These are phyloP conservation scores for Cryptus armator DNA, from an alignment of 2,888 invertebrate genomes.

Conservation along the genomic window DNA sequence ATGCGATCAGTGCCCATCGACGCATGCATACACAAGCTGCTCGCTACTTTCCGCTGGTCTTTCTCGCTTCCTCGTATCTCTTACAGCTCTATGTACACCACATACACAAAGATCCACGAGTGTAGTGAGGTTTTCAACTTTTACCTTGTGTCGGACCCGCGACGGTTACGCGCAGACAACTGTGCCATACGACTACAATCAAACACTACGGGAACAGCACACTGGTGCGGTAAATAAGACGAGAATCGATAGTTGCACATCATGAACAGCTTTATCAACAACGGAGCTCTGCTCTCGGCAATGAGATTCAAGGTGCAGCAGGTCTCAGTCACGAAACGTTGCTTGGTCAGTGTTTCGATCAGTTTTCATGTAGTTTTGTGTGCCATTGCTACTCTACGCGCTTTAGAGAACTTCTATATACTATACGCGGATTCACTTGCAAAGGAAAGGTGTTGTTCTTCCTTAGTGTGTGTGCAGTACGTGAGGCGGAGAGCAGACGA, in stretches of 20 bases:
- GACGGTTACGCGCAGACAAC: not conserved
- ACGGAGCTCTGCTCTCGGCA: too few species aligned
- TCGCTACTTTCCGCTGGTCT: conserved; percentile 20
- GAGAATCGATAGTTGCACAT: not conserved
- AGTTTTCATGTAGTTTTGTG: not conserved
- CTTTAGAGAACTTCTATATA: not conserved
- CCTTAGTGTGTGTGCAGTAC: not conserved
- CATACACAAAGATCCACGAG: not conserved
- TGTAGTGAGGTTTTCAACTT: not conserved
- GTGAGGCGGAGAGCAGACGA: not conserved
- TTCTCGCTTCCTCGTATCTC: not conserved
- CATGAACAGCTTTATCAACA: not conserved
- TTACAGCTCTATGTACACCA: not conserved
- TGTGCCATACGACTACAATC: not conserved
- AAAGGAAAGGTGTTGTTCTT: not conserved
- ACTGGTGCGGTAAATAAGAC: not conserved
- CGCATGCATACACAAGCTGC: conserved; percentile 67
- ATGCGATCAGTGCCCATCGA: conserved; percentile 82
- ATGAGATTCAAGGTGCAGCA: too few species aligned
- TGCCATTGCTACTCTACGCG: not conserved
- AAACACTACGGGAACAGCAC: not conserved
- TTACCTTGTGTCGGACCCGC: too few species aligned
- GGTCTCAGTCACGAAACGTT: not conserved
- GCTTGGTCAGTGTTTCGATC: not conserved
- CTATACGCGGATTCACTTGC: not conserved